A percentile compares a stretch with the other conserved stretches of the same genome.
Evolutionary conservation across 1,140 invertebrate genomes (phyloP).

Genomic region (Caligus rogercresseyi): DNA sequence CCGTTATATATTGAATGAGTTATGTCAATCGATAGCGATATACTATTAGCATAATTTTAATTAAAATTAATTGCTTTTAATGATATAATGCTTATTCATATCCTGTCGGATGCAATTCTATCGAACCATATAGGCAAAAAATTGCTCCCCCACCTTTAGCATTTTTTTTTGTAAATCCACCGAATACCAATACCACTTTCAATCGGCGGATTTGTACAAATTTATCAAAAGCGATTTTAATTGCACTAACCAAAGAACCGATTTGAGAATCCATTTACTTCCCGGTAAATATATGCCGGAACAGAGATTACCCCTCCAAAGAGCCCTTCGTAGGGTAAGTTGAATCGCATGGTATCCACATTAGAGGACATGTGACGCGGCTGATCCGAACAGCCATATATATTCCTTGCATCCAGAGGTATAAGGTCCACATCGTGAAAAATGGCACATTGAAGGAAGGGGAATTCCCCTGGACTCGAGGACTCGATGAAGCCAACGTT

Average conservation of each 20-base stretch:
- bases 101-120: too few species aligned
- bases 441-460: slow-evolving; percentile 65
- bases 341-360: slow-evolving; percentile 56
- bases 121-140: too few species aligned
- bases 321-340: not conserved
- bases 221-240: too few species aligned
- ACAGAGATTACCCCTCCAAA: slow-evolving; percentile 13
- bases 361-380: slow-evolving; percentile 88
- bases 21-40: too few species aligned
- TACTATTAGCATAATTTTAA: too few species aligned
- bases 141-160: too few species aligned
- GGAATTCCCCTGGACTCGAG: slow-evolving; percentile 35
- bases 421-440: slow-evolving; percentile 90
- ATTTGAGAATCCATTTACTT: slow-evolving; percentile 17
- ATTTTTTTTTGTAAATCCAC: too few species aligned
- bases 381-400: slow-evolving; percentile 55
- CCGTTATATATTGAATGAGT: too few species aligned
- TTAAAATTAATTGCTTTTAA: too few species aligned
- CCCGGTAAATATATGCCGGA: not conserved
- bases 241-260: slow-evolving; percentile 10
- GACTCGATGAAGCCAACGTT: slow-evolving; percentile 75
- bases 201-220: too few species aligned
- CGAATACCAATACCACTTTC: too few species aligned
- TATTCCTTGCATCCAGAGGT: slow-evolving; percentile 66
- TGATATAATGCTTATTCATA: too few species aligned